phyloP scores from a whole-genome alignment of 1,140 invertebrate species.

The Drusus annulatus region DNA sequence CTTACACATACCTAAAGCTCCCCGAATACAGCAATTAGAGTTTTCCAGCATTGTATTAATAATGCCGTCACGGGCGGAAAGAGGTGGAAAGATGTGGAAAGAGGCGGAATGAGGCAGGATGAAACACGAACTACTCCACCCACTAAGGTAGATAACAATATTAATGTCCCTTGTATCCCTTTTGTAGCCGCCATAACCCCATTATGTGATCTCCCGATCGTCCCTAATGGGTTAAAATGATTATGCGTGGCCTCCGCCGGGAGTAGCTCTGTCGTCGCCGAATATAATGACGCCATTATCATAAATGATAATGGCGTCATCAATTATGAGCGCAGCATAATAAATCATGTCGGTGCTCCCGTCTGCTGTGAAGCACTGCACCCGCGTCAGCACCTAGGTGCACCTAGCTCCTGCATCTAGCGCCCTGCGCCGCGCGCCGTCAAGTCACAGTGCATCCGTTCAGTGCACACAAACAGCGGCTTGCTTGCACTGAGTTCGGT shows the following conservation, averaged over 20 bases:
- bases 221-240: conserved; percentile 58
- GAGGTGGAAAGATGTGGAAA: background rate
- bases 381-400: no score
- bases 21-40: no score
- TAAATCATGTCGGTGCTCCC: conserved; percentile 39
- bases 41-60: no score
- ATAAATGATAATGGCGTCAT: conserved; percentile 60
- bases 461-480: no score
- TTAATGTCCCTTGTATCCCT: background rate
- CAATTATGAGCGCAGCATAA: conserved; percentile 52
- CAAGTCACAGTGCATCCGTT: no score
- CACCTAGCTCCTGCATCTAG: no score
- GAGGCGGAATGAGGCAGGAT: background rate
- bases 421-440: no score
- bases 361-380: background rate
- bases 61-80: no score
- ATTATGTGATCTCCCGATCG: conserved; percentile 49
- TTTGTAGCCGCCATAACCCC: conserved; percentile 1
- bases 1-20: no score
- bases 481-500: no score
- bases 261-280: conserved; percentile 50
- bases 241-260: conserved; percentile 55
- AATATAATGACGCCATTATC: conserved; percentile 60
- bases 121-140: background rate
- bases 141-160: no score